Evolutionary conservation across 2,113 vertebrate species (phyloP).

Genomic region (Cebidichthys violaceus): DNA sequence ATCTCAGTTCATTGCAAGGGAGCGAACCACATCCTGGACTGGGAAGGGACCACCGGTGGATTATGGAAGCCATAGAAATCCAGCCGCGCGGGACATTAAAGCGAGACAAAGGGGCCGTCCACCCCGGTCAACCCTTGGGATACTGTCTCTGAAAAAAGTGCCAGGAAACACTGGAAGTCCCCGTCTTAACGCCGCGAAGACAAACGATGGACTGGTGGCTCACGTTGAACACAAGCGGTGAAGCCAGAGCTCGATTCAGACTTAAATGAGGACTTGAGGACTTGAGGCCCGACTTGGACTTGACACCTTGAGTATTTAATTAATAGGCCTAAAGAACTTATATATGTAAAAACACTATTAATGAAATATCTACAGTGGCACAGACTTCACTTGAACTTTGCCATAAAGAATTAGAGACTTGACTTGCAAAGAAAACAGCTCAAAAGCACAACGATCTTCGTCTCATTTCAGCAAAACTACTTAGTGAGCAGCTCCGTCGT

Average conservation of each 20-base stretch:
- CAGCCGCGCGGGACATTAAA: background rate
- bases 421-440: background rate
- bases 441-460: background rate
- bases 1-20: slow-evolving; percentile 1
- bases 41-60: background rate
- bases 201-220: background rate
- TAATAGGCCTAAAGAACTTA: background rate
- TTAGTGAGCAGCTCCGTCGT: background rate
- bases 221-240: background rate
- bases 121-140: background rate
- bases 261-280: too few species aligned
- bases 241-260: background rate
- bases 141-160: slow-evolving; percentile 1
- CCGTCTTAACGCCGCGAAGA: background rate
- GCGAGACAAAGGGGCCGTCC: background rate
- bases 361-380: background rate
- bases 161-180: background rate
- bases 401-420: background rate
- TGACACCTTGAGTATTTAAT: background rate
- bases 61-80: slow-evolving; percentile 1
- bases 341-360: background rate
- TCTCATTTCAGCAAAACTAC: background rate
- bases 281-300: too few species aligned
- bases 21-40: background rate
- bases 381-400: background rate